Percentiles rank a stretch among this genome's conserved stretches.
phyloP scores from a whole-genome alignment of 2,888 invertebrate species.

The Diarsia brunnea region DNA sequence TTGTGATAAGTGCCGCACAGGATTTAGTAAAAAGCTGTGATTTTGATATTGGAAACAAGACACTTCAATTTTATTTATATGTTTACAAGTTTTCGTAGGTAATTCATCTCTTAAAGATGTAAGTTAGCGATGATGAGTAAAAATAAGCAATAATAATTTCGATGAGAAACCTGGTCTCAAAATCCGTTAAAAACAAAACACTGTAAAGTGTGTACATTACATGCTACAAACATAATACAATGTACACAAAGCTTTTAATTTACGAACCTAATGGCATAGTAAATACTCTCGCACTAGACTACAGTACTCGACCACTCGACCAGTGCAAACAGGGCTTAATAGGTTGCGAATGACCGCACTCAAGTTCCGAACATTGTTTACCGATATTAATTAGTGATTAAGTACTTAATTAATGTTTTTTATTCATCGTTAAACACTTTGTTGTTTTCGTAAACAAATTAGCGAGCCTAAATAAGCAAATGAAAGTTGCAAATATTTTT shows the following conservation, averaged over 20 bases:
- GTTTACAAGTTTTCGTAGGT: too few relatives aligned
- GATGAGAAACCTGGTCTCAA: background rate
- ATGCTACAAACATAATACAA: conserved; percentile 17
- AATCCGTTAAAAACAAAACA: background rate
- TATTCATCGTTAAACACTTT: conserved; percentile 24
- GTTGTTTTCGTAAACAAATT: conserved; percentile 47
- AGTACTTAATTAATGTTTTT: conserved; percentile 40
- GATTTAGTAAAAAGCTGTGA: too few relatives aligned
- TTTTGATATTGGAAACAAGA: too few relatives aligned
- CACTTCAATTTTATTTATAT: too few relatives aligned
- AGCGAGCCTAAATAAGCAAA: conserved; percentile 17
- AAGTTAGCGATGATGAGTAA: background rate
- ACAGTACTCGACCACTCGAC: conserved; percentile 29
- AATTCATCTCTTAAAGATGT: background rate
- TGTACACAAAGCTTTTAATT: conserved; percentile 27
- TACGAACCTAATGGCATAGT: conserved; percentile 41
- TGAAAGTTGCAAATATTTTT: background rate
- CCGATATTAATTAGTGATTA: conserved; percentile 33
- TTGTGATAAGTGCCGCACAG: too few relatives aligned
- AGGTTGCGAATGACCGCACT: conserved; percentile 37
- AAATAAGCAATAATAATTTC: background rate
- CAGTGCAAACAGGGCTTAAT: conserved; percentile 48
- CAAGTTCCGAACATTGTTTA: conserved; percentile 42
- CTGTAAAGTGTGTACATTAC: background rate
- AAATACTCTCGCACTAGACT: conserved; percentile 48